Conservation (phyloP, 2,888 invertebrate species). For the Therioaphis trifolii region DNA sequence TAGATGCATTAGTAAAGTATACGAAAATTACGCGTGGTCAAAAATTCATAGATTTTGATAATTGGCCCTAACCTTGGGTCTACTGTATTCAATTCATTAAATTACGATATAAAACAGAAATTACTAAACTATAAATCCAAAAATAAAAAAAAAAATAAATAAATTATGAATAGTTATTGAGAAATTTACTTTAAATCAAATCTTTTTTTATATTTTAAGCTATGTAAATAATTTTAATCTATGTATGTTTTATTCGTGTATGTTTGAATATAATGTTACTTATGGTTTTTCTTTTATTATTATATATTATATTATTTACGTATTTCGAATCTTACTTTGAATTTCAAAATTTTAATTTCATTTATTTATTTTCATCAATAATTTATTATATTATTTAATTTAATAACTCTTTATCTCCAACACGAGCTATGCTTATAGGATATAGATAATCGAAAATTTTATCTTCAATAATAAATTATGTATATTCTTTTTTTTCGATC, state of each 20-base stretch:
- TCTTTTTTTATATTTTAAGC: not conserved
- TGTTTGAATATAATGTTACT: not conserved
- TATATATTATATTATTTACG: not conserved
- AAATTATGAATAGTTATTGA: not conserved
- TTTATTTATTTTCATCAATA: not conserved
- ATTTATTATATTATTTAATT: too few species aligned
- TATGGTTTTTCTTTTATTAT: not conserved
- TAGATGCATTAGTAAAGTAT: not conserved
- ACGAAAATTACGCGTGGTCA: not conserved
- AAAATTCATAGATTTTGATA: constrained; percentile 14
- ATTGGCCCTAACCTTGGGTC: too few species aligned
- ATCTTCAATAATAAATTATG: too few species aligned
- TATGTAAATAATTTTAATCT: constrained; percentile 2
- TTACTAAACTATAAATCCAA: not conserved
- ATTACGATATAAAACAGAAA: not conserved
- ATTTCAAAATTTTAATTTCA: not conserved
- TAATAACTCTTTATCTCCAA: too few species aligned
- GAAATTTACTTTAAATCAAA: not conserved
- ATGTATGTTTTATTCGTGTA: not conserved
- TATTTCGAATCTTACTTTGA: not conserved
- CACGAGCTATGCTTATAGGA: too few species aligned
- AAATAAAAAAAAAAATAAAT: not conserved
- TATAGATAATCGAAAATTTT: too few species aligned
- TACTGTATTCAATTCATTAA: not conserved
- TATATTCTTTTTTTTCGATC: too few species aligned